Percentiles rank a stretch among this genome's conserved stretches.
These are phyloP conservation scores for Amphipyra berbera DNA, from an alignment of 2,888 invertebrate species.

Conservation along the genomic window DNA sequence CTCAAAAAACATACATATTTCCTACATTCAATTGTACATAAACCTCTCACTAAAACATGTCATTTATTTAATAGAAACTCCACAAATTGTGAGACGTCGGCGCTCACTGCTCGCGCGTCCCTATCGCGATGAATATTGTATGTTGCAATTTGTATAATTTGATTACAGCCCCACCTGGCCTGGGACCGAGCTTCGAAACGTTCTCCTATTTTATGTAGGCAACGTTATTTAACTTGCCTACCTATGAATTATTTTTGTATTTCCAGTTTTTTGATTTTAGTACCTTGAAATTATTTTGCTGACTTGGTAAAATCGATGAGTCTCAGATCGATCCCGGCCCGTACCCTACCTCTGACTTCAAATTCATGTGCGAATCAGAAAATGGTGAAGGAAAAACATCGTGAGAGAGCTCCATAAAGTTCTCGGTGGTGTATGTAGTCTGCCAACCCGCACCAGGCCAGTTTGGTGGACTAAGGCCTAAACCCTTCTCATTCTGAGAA, in stretches of 20 bases:
- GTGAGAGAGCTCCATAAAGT: too few relatives aligned
- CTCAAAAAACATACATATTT: too few relatives aligned
- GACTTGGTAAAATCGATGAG: too few relatives aligned
- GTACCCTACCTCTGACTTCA: too few relatives aligned
- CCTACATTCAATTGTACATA: not conserved
- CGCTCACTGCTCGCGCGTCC: constrained; percentile 58
- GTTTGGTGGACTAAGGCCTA: too few relatives aligned
- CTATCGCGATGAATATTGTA: constrained; percentile 87
- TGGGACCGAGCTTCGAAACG: constrained; percentile 47
- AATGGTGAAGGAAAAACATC: too few relatives aligned
- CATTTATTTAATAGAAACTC: constrained; percentile 31
- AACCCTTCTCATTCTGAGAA: too few relatives aligned
- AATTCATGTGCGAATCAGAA: too few relatives aligned
- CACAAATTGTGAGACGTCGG: constrained; percentile 27
- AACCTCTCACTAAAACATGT: not conserved
- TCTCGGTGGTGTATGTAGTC: too few relatives aligned
- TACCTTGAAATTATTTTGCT: not conserved
- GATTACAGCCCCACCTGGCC: constrained; percentile 81
- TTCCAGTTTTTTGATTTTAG: constrained; percentile 10
- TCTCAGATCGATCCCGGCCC: too few relatives aligned
- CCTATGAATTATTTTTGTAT: constrained; percentile 30
- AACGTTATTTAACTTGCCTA: constrained; percentile 40
- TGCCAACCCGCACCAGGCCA: too few relatives aligned
- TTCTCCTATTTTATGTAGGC: constrained; percentile 29
- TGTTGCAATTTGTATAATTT: constrained; percentile 89